These are phyloP conservation scores for Scytalopus superciliaris DNA, from an alignment of 2,113 vertebrate genomes.

Conservation along the genomic window DNA sequence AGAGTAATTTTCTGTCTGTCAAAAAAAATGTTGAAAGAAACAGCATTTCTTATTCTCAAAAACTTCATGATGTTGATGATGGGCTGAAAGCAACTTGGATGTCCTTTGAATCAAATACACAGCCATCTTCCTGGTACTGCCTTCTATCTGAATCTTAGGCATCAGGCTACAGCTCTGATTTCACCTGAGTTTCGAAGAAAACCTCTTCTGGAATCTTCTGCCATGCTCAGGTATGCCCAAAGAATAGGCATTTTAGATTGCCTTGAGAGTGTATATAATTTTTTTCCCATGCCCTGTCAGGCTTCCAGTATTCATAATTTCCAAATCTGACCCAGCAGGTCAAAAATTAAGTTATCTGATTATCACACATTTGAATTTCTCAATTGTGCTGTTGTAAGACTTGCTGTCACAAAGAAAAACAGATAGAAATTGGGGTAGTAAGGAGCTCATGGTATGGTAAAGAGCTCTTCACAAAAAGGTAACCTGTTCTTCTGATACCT, in stretches of 20 bases:
- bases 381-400: background rate
- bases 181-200: background rate
- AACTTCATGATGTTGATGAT: background rate
- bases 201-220: background rate
- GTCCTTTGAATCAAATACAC: background rate
- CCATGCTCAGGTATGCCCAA: background rate
- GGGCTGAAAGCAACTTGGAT: background rate
- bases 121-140: background rate
- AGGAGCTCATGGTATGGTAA: background rate
- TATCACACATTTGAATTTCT: background rate
- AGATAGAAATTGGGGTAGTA: background rate
- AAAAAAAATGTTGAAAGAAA: background rate
- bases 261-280: background rate
- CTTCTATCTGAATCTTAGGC: background rate
- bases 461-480: background rate
- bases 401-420: background rate
- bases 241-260: background rate
- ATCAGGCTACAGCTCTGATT: background rate
- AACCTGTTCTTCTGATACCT: background rate
- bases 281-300: background rate
- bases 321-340: background rate
- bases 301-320: background rate
- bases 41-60: background rate
- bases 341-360: background rate
- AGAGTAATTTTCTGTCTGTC: background rate